Evolutionary conservation across 2,797 vertebrate species (phyloP).

Genomic region (Pangasius krempfi): DNA sequence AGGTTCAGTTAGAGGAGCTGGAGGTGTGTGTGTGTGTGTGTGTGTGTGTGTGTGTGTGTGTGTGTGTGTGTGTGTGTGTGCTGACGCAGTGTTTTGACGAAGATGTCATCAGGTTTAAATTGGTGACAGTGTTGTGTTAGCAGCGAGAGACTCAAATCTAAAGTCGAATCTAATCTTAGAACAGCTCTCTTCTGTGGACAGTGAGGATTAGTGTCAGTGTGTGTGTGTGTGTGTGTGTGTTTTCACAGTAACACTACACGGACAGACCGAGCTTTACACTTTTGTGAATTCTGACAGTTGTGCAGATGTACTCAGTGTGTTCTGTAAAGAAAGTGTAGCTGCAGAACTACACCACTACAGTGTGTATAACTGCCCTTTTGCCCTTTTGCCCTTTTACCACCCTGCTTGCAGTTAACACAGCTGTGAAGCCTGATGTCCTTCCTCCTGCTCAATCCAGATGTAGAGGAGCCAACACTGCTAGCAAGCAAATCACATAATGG

Average conservation of each 20-base stretch:
- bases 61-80: background rate
- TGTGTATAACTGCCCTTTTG: background rate
- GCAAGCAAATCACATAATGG: background rate
- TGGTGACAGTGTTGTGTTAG: background rate
- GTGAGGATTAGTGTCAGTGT: background rate
- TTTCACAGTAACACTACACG: background rate
- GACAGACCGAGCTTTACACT: background rate
- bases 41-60: background rate
- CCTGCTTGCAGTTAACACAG: background rate
- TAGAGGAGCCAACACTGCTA: background rate
- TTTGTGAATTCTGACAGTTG: background rate
- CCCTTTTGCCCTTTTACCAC: background rate
- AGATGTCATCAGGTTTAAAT: background rate
- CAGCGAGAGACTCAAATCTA: background rate
- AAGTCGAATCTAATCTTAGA: conserved; percentile 33
- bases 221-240: conserved; percentile 1
- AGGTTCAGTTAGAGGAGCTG: background rate
- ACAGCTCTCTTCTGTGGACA: background rate
- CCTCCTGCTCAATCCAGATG: conserved; percentile 6
- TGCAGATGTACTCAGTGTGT: background rate
- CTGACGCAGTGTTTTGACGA: background rate
- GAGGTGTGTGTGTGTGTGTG: background rate
- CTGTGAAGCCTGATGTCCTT: background rate
- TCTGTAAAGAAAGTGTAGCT: background rate
- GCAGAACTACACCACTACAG: background rate